Base-by-base conservation (phyloP, 1,140 invertebrate species). In the Hylaeus volcanicus region DNA sequence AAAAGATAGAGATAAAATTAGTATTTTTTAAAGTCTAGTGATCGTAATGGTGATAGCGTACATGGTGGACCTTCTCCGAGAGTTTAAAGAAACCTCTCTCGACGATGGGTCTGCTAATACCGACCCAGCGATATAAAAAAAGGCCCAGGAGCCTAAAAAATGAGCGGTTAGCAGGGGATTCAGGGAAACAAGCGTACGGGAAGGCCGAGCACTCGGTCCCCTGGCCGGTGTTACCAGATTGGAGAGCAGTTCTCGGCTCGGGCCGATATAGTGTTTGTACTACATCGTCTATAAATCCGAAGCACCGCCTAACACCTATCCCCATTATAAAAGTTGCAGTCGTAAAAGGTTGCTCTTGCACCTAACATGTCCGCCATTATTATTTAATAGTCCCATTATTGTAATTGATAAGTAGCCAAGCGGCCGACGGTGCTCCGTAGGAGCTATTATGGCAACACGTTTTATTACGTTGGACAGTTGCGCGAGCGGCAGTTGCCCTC, bases 371-470 rank as follows among this genome's bases (percentile, higher is more conserved):
- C 74, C 60, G 68, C 79, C 72, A 82, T 87, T 86, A 87, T 87
- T 87, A 86, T 87, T 87, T 87, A 87, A 87, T 87, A 84, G 85
- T 73, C 78, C 73, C 75, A 86, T 87, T 87, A 87, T 87, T 87
- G 86, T 87, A 87, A 87, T 87, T 87, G 86, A 87, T 87, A 87
- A 86, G 82, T 87, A 87, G 82, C 72, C 74, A 39, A 26, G 66
- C 53, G 65, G 6, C 51, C 71, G 6, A 74, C 60, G 43, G n/a
- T 45, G 43, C 45, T 37, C 63, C 71, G 74, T 60, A 74, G 70
- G 37, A 74, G 58, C 74, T 73, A 84, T 81, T 81, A 68, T 60
- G 71, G 64, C 63, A 72, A 86, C 86, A 80, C 71, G 86, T 87
- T 87, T 87, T 86, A 87, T 87, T 87, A 73, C 84, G 76, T 75